Evolutionary conservation across 2,797 vertebrate genomes (phyloP), one percentile per base, ranked within the genome.

Genomic region (Pampus argenteus): DNA sequence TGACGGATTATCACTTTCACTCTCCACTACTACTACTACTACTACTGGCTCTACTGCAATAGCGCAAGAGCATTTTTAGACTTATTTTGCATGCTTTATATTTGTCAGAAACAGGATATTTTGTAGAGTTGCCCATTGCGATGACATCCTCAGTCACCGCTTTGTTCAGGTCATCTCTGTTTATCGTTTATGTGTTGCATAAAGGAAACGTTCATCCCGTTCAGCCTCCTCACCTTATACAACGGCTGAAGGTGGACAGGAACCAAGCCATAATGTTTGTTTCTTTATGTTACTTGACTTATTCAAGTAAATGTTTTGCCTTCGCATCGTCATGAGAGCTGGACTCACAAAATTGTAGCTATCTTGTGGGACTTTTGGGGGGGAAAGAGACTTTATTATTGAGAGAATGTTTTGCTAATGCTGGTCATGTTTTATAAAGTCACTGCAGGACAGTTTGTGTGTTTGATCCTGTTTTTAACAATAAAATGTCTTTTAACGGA

Each of bases 391-490:
- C 64, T 77, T 81, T 86, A 72, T 80, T 77, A 74, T 74, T 64
- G 66, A 74, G 72, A 83, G 48, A 84, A 74, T 26, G 62, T 62
- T 76, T 78, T 83, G 78, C 87, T 81, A 77, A 94, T 96, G 95
- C 95, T 94, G 94, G 94, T 95, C 95, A 94, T 97, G 92, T 92
- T 93, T 85, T 92, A 60, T 90, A 89, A 85, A 78, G 79, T 78
- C 83, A 92, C 96, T 97, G 95, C 96, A 85, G 95, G 94, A 88
- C 95, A 95, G 96, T 94, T 87, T 77, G 83, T 49, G 64, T 60
- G 83, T 89, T 68, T 71, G 77, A 69, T 58, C 76, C 86, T 85
- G 70, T 59, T 91, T 44, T 44, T 44, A 44, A 44, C 79, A 66
- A 74, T 71, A 75, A 87, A 79, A 81, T 66, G 50, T 60, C 36